These are phyloP conservation scores for Acrocera orbiculus DNA, from an alignment of 2,888 invertebrate genomes.

Conservation along the genomic window DNA sequence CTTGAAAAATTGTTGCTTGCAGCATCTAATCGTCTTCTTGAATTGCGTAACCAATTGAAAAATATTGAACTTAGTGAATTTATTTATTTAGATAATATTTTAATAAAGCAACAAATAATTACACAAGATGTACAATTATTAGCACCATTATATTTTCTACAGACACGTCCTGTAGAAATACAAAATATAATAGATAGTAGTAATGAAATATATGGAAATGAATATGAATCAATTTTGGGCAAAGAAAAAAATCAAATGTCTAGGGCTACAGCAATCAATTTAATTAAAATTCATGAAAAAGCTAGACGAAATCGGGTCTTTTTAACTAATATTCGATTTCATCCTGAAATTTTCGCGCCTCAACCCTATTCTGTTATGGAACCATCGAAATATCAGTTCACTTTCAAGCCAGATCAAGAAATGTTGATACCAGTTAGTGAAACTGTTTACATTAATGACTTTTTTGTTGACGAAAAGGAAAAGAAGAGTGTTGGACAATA, in stretches of 20 bases:
- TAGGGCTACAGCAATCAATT: slow-evolving; percentile 3
- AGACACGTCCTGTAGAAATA: slow-evolving; percentile 8
- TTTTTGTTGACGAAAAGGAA: no score
- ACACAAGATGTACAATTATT: slow-evolving; percentile 41
- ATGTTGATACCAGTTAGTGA: slow-evolving; percentile 22
- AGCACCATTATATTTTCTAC: slow-evolving; percentile 36
- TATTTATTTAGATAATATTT: slow-evolving; percentile 48
- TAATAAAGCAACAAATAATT: slow-evolving; percentile 44
- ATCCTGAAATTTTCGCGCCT: slow-evolving; percentile 13
- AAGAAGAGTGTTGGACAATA: no score
- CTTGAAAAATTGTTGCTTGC: slow-evolving; percentile 19
- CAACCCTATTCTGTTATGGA: slow-evolving; percentile 3
- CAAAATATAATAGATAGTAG: background rate
- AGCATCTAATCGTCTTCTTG: slow-evolving; percentile 31
- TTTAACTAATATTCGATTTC: slow-evolving; percentile 10
- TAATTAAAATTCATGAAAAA: slow-evolving; percentile 34
- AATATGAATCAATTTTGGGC: no score
- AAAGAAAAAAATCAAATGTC: no score
- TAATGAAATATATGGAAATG: no score
- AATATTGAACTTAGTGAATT: slow-evolving; percentile 37
- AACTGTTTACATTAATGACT: slow-evolving; percentile 8
- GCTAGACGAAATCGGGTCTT: slow-evolving; percentile 23
- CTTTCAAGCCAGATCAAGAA: slow-evolving; percentile 20
- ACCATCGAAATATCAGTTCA: slow-evolving; percentile 16
- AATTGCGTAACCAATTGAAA: slow-evolving; percentile 36